A percentile compares a stretch with the other conserved stretches of the same genome.
phyloP scores from a whole-genome alignment of 2,113 vertebrate species.

The Sus scrofa region T2T-Sscrofa CM000830.6:32009501-32010000 shows the following conservation, averaged over 20 bases:
- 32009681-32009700: no score
- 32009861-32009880: constrained; percentile 57
- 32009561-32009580: no score
- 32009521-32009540: no score
- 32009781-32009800: not conserved
- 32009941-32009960: not conserved
- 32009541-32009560: no score
- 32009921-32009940: constrained; percentile 47
- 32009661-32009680: no score
- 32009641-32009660: no score
- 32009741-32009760: not conserved
- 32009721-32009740: no score
- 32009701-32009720: no score
- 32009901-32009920: constrained; percentile 38
- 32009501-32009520: no score
- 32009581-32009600: no score
- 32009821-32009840: constrained; percentile 49
- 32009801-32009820: constrained; percentile 37
- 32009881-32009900: constrained; percentile 68
- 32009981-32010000: constrained; percentile 7
- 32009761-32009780: constrained; percentile 57
- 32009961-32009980: not conserved
- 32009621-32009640: no score
- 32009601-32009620: no score
- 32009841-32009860: constrained; percentile 43